These are phyloP conservation scores for Pristionchus mayeri DNA, from an alignment of 2,888 invertebrate species.

Conservation along the genomic window DNA sequence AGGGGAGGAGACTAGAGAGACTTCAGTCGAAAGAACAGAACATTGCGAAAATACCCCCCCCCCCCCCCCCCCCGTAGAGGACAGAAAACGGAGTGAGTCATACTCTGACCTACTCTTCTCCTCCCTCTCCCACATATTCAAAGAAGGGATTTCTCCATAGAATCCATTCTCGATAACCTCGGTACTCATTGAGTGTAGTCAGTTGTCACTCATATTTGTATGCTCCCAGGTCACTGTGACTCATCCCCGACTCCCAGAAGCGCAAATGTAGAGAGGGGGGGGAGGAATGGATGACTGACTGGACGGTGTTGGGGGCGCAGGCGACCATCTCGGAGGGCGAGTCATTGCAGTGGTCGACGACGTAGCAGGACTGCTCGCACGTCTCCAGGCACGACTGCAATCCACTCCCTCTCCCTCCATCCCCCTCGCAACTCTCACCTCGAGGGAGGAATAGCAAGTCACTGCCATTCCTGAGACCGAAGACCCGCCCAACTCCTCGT, in stretches of 20 bases:
- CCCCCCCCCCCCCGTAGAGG: not conserved
- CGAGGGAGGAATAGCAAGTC: conserved; percentile 25
- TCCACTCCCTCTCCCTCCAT: not conserved
- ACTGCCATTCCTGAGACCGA: conserved; percentile 43
- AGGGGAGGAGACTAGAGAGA: conserved; percentile 44
- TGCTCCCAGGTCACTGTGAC: conserved; percentile 23
- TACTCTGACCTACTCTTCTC: not conserved
- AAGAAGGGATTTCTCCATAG: not conserved
- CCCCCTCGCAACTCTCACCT: not conserved
- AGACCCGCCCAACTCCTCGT: conserved; percentile 49
- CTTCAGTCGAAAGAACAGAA: not conserved
- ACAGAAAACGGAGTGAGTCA: conserved; percentile 6
- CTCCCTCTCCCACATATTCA: not conserved
- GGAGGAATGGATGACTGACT: conserved; percentile 55
- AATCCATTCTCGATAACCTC: not conserved
- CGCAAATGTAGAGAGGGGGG: not conserved
- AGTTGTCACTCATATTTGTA: conserved; percentile 36
- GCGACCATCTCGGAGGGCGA: conserved; percentile 57
- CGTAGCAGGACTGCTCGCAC: conserved; percentile 64
- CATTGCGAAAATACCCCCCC: conserved; percentile 32
- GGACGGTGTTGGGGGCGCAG: conserved; percentile 62
- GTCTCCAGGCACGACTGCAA: conserved; percentile 62
- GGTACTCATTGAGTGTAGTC: not conserved
- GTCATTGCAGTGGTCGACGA: conserved; percentile 64
- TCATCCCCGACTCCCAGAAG: conserved; percentile 17